Base-by-base conservation (phyloP, 2,113 vertebrate species). In the Peromyscus leucopus region DNA sequence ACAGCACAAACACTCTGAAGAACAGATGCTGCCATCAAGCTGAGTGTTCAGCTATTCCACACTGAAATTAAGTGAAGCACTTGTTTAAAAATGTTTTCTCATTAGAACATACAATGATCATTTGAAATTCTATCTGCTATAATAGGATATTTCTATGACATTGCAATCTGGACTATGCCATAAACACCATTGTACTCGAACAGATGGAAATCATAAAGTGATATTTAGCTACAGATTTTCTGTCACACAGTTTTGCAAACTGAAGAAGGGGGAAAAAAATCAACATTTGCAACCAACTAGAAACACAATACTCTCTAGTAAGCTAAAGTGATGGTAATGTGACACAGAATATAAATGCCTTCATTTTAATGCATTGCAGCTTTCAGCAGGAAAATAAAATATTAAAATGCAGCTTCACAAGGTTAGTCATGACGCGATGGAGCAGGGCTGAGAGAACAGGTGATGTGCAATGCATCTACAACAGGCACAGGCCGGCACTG, bases 161-260 rank as follows among this genome's bases (percentile, higher is more conserved):
- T 24, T 96, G 96, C 98, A 99, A 98, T 98, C 98, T 98, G 98
- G 96, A 97, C 96, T 96, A 80, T 96, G 97, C 96, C 97, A 98
- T 97, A 98, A 98, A 98, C 98, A 98, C 97, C 95, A 98, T 98
- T 98, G 98, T 97, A 98, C 95, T 97, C 69, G 96, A 98, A 98
- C 98, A 99, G 98, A 99, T 98, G 98, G 98, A 98, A 99, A 98
- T 98, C 96, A 98, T 98, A 98, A 98, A 98, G 97, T 98, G 98
- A 97, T 98, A 98, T 98, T 98, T 98, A 98, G 98, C 98, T 97
- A 98, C 98, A 98, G 98, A 98, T 98, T 99, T 98, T 95, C 97
- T 98, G 98, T 98, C 98, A 98, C 94, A 98, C 95, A 98, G 93
- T 97, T 98, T 98, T 94, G 98, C 97, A 98, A 98, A 98, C 98